Evolutionary conservation across 2,888 invertebrate genomes (phyloP).

Genomic region (Meiosimyza platycephala): DNA sequence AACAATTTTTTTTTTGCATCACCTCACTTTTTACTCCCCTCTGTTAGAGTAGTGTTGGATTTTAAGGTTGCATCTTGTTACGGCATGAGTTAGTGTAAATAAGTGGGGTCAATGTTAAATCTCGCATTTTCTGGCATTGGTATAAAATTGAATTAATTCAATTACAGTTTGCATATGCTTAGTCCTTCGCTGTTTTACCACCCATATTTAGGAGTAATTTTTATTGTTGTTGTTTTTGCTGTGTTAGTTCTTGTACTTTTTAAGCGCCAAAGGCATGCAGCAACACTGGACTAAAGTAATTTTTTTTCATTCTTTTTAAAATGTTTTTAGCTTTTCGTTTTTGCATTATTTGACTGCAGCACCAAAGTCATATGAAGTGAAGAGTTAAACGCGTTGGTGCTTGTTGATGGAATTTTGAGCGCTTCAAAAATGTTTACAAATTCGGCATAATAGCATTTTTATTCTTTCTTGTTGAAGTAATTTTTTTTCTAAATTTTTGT

Average conservation of each 20-base stretch:
- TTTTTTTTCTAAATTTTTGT: background rate
- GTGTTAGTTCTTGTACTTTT: background rate
- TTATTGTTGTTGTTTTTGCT: background rate
- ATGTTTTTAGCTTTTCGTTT: background rate
- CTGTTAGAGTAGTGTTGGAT: too few relatives aligned
- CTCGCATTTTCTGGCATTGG: background rate
- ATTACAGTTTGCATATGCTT: constrained; percentile 32
- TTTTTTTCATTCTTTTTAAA: background rate
- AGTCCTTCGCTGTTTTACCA: background rate
- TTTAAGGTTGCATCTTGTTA: too few relatives aligned
- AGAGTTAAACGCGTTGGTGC: background rate
- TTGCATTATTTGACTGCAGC: background rate
- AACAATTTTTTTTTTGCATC: too few relatives aligned
- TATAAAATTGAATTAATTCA: constrained; percentile 34
- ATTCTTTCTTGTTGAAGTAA: background rate
- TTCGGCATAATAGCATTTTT: constrained; percentile 16
- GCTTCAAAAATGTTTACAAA: constrained; percentile 26
- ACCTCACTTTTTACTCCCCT: too few relatives aligned
- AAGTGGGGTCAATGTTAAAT: too few relatives aligned
- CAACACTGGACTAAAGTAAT: background rate
- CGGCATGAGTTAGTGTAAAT: too few relatives aligned
- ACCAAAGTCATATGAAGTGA: background rate
- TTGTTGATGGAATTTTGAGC: constrained; percentile 21
- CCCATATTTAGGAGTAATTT: background rate
- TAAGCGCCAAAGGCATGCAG: background rate